Percentiles rank a stretch among this genome's conserved stretches.
These are phyloP conservation scores for Hirtodrosophila duncani DNA, from an alignment of 2,888 invertebrate species.

Conservation along the genomic window DNA sequence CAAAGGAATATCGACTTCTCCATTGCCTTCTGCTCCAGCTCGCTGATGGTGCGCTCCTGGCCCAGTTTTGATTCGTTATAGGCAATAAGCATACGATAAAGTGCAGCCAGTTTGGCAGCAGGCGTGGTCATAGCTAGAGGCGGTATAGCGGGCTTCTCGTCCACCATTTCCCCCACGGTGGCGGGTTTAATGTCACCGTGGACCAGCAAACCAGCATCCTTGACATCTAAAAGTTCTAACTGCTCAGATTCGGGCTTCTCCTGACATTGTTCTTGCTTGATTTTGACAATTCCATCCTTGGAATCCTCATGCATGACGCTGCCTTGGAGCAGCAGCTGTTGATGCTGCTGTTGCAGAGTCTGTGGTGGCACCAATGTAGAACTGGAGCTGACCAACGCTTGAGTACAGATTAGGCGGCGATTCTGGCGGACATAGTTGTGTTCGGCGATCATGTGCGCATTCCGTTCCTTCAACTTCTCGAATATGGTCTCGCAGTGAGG, in stretches of 20 bases:
- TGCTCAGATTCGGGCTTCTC: conserved; percentile 47
- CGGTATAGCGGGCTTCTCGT: conserved; percentile 51
- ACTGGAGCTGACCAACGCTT: conserved; percentile 31
- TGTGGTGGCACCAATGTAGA: conserved; percentile 25
- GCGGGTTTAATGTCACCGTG: conserved; percentile 52
- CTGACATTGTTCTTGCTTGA: conserved; percentile 69
- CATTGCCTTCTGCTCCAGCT: conserved; percentile 73
- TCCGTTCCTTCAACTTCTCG: conserved; percentile 75
- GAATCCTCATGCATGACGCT: conserved; percentile 56
- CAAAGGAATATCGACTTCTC: conserved; percentile 79
- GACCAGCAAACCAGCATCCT: conserved; percentile 23
- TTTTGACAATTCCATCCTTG: conserved; percentile 75
- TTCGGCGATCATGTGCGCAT: conserved; percentile 75
- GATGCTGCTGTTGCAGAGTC: conserved; percentile 29
- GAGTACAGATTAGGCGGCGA: conserved; percentile 74
- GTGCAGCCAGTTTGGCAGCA: conserved; percentile 73
- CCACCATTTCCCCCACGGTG: conserved; percentile 44
- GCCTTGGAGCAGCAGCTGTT: conserved; percentile 22
- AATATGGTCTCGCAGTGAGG: conserved; percentile 75
- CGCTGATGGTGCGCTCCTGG: conserved; percentile 72
- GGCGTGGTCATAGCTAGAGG: conserved; percentile 63
- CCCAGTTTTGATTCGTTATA: conserved; percentile 77
- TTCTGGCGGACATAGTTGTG: conserved; percentile 77
- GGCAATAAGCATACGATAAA: conserved; percentile 77
- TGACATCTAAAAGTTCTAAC: conserved; percentile 43